A percentile compares a stretch with the other conserved stretches of the same genome.
phyloP scores from a whole-genome alignment of 2,888 invertebrate species.

The Cataglyphis cursor region DNA sequence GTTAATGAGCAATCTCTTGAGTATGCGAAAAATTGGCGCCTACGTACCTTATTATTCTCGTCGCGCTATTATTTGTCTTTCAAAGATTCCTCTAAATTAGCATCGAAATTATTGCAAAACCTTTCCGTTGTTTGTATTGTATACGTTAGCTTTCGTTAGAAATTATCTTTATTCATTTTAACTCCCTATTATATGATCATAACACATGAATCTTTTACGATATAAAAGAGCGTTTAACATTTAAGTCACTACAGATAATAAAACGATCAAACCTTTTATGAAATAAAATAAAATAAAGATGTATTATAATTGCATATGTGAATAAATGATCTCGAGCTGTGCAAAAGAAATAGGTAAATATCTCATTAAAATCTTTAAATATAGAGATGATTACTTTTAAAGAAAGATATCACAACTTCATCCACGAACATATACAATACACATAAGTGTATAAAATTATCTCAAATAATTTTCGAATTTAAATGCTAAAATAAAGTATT shows the following conservation, averaged over 20 bases:
- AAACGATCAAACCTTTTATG: neutral
- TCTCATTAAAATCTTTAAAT: conserved; percentile 16
- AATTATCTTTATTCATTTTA: neutral
- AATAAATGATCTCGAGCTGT: conserved; percentile 15
- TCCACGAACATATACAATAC: neutral
- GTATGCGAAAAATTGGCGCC: conserved; percentile 72
- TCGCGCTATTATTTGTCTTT: neutral
- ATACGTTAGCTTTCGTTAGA: neutral
- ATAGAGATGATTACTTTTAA: neutral
- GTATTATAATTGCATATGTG: conserved; percentile 21
- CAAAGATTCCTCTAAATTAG: neutral
- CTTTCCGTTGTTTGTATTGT: neutral
- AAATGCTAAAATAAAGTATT: neutral
- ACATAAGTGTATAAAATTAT: neutral
- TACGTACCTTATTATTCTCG: conserved; percentile 62
- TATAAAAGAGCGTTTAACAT: neutral
- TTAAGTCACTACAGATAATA: neutral
- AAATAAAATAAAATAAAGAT: neutral
- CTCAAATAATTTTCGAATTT: neutral
- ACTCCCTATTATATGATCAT: neutral
- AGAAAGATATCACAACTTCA: neutral
- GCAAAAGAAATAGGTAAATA: conserved; percentile 25
- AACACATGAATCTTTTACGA: neutral
- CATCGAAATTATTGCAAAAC: conserved; percentile 10
- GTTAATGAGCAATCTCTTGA: conserved; percentile 69